Percentiles rank a stretch among this genome's conserved stretches.
Conservation (phyloP, 2,797 vertebrate genomes). For the Gymnoscopelus microlampas region DNA sequence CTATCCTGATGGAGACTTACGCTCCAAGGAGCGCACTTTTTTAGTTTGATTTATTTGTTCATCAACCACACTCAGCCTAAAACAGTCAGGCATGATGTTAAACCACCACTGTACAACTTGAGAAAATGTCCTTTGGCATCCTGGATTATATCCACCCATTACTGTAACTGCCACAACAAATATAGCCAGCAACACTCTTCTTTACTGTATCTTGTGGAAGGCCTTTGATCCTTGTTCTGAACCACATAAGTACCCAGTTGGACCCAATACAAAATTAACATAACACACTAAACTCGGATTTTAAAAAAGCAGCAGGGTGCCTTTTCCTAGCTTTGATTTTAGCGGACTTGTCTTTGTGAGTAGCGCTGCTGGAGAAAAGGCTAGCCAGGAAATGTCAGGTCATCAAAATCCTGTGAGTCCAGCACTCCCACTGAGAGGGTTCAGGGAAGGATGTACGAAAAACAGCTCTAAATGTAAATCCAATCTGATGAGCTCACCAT, state of each 20-base stretch:
- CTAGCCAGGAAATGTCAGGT: slow-evolving; percentile 69
- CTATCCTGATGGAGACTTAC: too few species aligned
- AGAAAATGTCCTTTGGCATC: not conserved
- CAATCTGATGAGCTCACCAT: slow-evolving; percentile 69
- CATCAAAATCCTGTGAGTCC: slow-evolving; percentile 71
- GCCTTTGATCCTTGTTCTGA: slow-evolving; percentile 62
- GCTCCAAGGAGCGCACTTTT: too few species aligned
- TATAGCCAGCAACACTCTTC: slow-evolving; percentile 20
- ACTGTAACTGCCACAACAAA: not conserved
- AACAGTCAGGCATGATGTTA: slow-evolving; percentile 47
- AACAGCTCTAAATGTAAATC: slow-evolving; percentile 72
- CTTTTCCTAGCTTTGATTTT: slow-evolving; percentile 66
- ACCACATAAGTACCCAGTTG: slow-evolving; percentile 58
- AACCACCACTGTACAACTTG: slow-evolving; percentile 10
- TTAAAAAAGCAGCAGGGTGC: slow-evolving; percentile 58
- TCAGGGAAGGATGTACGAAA: slow-evolving; percentile 53
- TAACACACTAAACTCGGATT: slow-evolving; percentile 66
- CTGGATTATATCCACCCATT: not conserved
- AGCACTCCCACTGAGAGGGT: slow-evolving; percentile 37
- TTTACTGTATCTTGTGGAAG: slow-evolving; percentile 26
- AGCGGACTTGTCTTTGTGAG: slow-evolving; percentile 53
- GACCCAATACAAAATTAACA: slow-evolving; percentile 68
- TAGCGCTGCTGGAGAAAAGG: slow-evolving; percentile 28
- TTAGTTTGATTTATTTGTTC: too few species aligned
- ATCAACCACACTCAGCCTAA: slow-evolving; percentile 27